Evolutionary conservation across 92 coral and sea anemone species (phyloP).

Genomic region (Bergia puertoricense): DNA sequence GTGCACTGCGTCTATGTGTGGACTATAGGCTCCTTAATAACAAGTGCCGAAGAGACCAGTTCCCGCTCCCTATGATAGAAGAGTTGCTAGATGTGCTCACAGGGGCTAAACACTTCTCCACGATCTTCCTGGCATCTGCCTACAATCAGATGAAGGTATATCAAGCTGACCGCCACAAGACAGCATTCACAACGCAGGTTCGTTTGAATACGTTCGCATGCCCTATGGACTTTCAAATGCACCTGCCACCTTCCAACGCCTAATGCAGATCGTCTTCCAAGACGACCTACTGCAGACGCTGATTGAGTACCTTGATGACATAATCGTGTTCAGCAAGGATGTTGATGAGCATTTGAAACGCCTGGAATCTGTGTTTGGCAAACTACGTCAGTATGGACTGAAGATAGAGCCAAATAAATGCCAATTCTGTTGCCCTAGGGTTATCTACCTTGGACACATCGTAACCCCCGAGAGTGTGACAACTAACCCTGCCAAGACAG

Average conservation of each 20-base stretch:
- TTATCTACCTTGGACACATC: slow-evolving; percentile 52
- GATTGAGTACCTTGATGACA: too few species aligned
- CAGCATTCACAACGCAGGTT: slow-evolving; percentile 32
- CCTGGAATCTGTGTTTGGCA: too few species aligned
- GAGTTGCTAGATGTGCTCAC: slow-evolving; percentile 39
- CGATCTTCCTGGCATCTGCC: slow-evolving; percentile 47
- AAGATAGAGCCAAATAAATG: slow-evolving; percentile 44
- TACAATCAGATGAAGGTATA: slow-evolving; percentile 46
- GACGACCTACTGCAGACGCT: too few species aligned
- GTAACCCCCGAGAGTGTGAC: slow-evolving; percentile 54
- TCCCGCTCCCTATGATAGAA: slow-evolving; percentile 50
- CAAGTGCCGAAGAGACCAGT: slow-evolving; percentile 43
- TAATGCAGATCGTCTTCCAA: too few species aligned
- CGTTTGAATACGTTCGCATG: too few species aligned
- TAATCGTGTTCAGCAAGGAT: too few species aligned
- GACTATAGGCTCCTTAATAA: slow-evolving; percentile 54
- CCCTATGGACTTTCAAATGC: too few species aligned
- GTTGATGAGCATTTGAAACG: too few species aligned
- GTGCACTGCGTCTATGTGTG: slow-evolving; percentile 58
- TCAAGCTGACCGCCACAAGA: slow-evolving; percentile 42
- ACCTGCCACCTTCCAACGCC: too few species aligned
- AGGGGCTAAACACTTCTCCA: slow-evolving; percentile 45
- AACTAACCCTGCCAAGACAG: slow-evolving; percentile 50
- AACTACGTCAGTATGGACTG: too few species aligned
- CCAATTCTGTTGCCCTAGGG: slow-evolving; percentile 34